Evolutionary conservation across 2,113 vertebrate genomes (phyloP).

Genomic region (Crotalus helleri): DNA sequence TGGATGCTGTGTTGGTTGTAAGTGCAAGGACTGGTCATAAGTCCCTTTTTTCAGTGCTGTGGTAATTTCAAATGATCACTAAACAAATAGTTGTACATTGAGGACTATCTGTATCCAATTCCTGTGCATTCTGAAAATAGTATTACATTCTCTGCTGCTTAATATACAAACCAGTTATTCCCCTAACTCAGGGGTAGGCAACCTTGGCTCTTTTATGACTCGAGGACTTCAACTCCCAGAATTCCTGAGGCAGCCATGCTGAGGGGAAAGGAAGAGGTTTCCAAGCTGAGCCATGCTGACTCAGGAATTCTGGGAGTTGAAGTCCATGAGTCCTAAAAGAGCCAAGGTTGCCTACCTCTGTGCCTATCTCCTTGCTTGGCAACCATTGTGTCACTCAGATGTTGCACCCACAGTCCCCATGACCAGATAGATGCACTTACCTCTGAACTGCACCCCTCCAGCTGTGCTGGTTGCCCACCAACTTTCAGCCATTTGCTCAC

Average conservation of each 20-base stretch:
- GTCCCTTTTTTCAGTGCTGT: too few species aligned
- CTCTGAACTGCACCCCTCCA: conserved; percentile 71
- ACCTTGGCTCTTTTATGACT: too few species aligned
- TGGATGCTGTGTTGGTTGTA: too few species aligned
- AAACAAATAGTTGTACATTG: background rate
- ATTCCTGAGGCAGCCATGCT: too few species aligned
- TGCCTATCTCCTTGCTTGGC: background rate
- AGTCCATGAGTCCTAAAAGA: too few species aligned
- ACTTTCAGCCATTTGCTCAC: conserved; percentile 67
- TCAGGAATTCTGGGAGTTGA: too few species aligned
- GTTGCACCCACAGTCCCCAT: background rate
- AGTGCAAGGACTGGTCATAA: too few species aligned
- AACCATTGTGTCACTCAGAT: too few species aligned
- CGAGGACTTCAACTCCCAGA: too few species aligned
- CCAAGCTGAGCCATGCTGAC: too few species aligned
- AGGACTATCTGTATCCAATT: background rate
- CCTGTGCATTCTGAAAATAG: background rate
- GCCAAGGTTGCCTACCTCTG: too few species aligned
- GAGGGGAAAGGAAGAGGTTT: too few species aligned
- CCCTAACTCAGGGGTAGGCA: background rate
- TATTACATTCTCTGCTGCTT: background rate
- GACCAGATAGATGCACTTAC: conserved; percentile 13
- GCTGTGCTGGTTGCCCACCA: conserved; percentile 63
- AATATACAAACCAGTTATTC: background rate
- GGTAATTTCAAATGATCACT: background rate